These are phyloP conservation scores for Catharus fuscescens DNA, from an alignment of 2,113 vertebrate genomes.

Conservation along the genomic window DNA sequence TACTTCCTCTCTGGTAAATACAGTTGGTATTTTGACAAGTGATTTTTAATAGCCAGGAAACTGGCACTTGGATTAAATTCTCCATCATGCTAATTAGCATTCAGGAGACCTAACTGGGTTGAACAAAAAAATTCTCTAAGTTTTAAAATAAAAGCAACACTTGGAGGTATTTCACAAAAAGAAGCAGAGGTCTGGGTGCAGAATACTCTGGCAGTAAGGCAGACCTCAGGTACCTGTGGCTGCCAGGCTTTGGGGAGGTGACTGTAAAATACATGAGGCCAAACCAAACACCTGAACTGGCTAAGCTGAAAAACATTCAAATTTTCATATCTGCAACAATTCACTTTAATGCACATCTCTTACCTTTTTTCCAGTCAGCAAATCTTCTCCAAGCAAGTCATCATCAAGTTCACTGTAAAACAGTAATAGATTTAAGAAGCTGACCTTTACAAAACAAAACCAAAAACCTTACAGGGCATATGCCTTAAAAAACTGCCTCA, in stretches of 20 bases:
- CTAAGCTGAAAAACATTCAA: background rate
- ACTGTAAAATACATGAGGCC: background rate
- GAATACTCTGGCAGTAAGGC: background rate
- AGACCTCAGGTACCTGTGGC: background rate
- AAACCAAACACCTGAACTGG: background rate
- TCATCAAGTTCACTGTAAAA: slow-evolving; percentile 91
- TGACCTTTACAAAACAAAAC: background rate
- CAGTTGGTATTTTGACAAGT: background rate
- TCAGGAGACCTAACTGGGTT: background rate
- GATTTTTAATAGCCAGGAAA: background rate
- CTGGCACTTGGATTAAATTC: background rate
- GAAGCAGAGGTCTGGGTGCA: background rate
- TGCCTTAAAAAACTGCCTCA: background rate
- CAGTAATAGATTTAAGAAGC: background rate
- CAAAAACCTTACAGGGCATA: background rate
- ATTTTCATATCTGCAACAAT: background rate
- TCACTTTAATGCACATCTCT: background rate
- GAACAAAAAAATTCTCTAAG: background rate
- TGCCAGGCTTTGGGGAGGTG: background rate
- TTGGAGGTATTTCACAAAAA: background rate
- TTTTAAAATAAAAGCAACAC: background rate
- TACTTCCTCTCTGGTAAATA: background rate
- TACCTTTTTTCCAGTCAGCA: slow-evolving; percentile 93
- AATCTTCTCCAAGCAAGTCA: slow-evolving; percentile 93
- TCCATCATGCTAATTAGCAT: background rate